Evolutionary conservation across 2,113 vertebrate genomes (phyloP).

Genomic region (Sinocyclocheilus anshuiensis): DNA sequence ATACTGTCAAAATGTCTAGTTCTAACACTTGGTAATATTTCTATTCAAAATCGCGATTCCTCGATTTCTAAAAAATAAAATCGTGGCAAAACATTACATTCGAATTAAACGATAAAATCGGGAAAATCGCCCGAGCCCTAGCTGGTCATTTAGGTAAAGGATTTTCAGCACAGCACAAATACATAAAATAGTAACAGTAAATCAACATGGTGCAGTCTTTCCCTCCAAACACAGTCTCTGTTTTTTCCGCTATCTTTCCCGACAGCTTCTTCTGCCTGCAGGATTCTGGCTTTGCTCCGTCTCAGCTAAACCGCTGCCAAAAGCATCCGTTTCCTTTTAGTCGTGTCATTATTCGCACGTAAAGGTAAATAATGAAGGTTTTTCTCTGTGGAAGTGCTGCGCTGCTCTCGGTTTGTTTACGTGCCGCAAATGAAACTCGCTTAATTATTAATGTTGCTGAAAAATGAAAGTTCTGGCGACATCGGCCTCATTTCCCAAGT

Average conservation of each 20-base stretch:
- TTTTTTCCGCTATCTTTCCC: background rate
- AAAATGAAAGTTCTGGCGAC: slow-evolving; percentile 24
- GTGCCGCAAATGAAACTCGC: slow-evolving; percentile 21
- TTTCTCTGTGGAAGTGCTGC: slow-evolving; percentile 15
- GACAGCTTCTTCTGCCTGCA: background rate
- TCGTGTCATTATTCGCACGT: background rate
- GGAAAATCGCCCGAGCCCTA: no score
- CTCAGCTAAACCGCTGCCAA: background rate
- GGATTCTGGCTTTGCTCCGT: background rate
- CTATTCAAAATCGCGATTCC: no score
- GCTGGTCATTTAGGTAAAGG: no score
- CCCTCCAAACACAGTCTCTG: no score
- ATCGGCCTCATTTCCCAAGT: slow-evolving; percentile 14
- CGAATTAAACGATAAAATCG: no score
- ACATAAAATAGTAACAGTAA: no score
- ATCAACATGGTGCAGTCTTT: background rate
- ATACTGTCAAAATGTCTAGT: no score
- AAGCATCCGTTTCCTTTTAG: background rate
- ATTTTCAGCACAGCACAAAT: no score
- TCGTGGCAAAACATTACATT: no score
- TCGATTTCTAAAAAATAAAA: no score
- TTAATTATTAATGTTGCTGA: slow-evolving; percentile 50
- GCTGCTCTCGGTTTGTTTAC: background rate
- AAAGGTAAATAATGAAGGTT: slow-evolving; percentile 39
- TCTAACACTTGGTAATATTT: no score